Conservation (phyloP, 1,140 invertebrate genomes). For the Drosophila truncata region DNA sequence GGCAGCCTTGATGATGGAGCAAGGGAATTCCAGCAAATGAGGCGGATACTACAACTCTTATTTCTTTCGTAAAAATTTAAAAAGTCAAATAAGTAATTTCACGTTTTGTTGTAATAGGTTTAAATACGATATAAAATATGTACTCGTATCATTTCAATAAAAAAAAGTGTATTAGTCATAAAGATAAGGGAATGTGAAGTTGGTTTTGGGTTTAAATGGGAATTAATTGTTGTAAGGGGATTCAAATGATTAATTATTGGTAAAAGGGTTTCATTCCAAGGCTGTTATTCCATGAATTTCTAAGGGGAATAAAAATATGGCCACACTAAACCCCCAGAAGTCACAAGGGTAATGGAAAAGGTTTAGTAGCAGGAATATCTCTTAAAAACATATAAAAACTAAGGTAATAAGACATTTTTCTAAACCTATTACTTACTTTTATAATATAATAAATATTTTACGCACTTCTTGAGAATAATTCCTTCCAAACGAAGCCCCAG, state of each 20-base stretch:
- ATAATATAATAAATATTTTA: no score
- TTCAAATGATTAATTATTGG: no score
- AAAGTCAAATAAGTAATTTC: neutral
- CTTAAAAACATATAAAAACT: no score
- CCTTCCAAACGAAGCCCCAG: no score
- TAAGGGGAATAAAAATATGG: no score
- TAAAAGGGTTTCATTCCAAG: no score
- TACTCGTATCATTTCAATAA: slow-evolving; percentile 21
- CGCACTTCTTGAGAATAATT: no score
- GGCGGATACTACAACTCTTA: slow-evolving; percentile 10
- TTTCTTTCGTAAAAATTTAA: neutral
- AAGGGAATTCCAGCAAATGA: slow-evolving; percentile 11
- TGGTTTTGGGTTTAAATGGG: neutral
- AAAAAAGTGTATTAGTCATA: slow-evolving; percentile 18
- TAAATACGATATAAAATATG: slow-evolving; percentile 10
- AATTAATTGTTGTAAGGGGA: no score
- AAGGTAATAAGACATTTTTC: neutral
- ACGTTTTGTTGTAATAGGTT: slow-evolving; percentile 17
- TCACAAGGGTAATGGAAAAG: no score
- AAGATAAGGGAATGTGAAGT: slow-evolving; percentile 8
- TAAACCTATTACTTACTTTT: neutral
- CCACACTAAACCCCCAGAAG: no score
- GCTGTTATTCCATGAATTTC: no score
- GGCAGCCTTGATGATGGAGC: slow-evolving; percentile 8
- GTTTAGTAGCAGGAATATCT: no score